These are phyloP conservation scores for Trissonchulus latispiculum DNA, from an alignment of 2,888 invertebrate species.

Conservation along the genomic window DNA sequence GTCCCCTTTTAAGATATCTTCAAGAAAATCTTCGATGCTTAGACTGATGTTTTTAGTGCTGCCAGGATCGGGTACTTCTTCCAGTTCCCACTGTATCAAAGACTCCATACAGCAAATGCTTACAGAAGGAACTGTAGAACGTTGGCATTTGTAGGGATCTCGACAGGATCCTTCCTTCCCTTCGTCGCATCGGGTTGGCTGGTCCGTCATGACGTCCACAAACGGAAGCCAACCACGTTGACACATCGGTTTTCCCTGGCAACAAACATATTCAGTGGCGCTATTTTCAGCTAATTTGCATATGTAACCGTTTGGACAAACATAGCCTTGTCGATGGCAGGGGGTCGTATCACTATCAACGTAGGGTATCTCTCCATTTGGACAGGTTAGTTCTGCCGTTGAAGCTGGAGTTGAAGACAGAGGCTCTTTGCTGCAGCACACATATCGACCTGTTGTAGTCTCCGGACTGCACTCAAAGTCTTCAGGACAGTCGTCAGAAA, in stretches of 20 bases:
- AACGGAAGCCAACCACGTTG: slow-evolving; percentile 23
- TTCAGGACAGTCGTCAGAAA: neutral
- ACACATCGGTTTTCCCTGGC: slow-evolving; percentile 14
- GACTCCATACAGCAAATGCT: slow-evolving; percentile 23
- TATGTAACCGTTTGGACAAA: slow-evolving; percentile 19
- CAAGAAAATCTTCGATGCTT: neutral
- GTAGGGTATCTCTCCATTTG: neutral
- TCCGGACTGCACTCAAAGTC: slow-evolving; percentile 19
- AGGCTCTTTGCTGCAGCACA: slow-evolving; percentile 19
- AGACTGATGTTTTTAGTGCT: neutral
- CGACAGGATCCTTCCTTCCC: neutral
- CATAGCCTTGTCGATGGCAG: neutral
- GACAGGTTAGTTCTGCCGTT: neutral
- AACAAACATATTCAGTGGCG: slow-evolving; percentile 16
- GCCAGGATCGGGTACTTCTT: neutral
- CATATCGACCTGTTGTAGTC: slow-evolving; percentile 18
- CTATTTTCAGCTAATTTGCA: slow-evolving; percentile 13
- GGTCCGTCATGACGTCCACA: neutral
- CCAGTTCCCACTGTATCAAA: neutral
- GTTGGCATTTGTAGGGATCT: slow-evolving; percentile 23
- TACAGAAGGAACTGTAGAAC: slow-evolving; percentile 12
- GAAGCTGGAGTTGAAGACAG: neutral
- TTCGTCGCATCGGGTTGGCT: slow-evolving; percentile 1
- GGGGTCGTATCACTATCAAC: neutral
- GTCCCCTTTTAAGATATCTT: neutral